phyloP scores from a whole-genome alignment of 2,888 invertebrate genomes.

The Ischnus inquisitorius region DNA sequence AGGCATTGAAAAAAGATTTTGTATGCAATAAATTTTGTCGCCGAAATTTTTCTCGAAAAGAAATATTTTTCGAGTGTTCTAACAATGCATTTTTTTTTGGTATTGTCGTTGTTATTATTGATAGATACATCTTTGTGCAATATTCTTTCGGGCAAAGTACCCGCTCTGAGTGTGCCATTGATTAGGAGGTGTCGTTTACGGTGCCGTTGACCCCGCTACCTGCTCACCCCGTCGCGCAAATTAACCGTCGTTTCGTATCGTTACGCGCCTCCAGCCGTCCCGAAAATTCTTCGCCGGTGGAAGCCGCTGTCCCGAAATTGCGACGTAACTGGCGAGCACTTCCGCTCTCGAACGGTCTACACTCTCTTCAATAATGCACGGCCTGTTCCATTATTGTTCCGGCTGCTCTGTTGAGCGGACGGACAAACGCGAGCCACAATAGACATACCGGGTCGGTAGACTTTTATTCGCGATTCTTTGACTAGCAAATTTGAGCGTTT shows the following conservation, averaged over 20 bases:
- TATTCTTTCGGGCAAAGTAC: neutral
- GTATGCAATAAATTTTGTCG: no score
- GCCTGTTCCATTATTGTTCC: slow-evolving; percentile 11
- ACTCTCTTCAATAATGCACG: slow-evolving; percentile 18
- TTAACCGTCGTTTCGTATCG: slow-evolving; percentile 14
- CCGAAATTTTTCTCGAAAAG: no score
- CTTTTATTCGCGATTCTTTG: neutral
- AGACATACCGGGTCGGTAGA: slow-evolving; percentile 2
- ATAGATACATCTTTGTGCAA: neutral
- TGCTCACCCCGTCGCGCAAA: neutral
- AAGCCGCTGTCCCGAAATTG: slow-evolving; percentile 12
- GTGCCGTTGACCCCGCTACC: slow-evolving; percentile 13
- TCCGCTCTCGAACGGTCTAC: slow-evolving; percentile 14
- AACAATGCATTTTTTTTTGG: neutral
- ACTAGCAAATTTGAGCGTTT: neutral
- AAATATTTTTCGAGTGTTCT: no score
- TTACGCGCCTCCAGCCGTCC: neutral
- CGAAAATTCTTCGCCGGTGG: neutral
- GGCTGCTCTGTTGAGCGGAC: neutral
- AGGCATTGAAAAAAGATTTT: no score
- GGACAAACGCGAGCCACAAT: slow-evolving; percentile 4
- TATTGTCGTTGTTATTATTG: neutral
- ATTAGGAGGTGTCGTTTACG: neutral
- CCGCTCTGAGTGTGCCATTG: neutral
- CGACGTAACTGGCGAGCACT: slow-evolving; percentile 2